Conservation (phyloP, 2,113 vertebrate genomes). For the Rhegmatorhina hoffmannsi region DNA sequence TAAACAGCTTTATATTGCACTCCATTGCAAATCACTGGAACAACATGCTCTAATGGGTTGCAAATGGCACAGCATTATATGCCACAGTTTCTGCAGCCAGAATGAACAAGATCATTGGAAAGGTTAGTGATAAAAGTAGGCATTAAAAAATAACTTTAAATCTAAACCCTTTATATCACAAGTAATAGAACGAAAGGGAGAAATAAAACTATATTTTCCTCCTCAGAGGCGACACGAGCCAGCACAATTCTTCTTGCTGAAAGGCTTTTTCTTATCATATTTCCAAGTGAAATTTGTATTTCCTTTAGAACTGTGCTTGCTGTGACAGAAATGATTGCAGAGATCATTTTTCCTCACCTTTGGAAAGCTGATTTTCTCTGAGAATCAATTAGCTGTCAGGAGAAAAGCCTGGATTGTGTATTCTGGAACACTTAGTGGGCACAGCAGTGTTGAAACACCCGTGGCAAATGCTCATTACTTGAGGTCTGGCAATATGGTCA, state of each 20-base stretch:
- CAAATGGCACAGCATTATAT: neutral
- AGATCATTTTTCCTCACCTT: constrained; percentile 51
- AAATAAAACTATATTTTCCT: neutral
- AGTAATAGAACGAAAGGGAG: neutral
- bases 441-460: constrained; percentile 9
- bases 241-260: neutral
- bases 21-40: neutral
- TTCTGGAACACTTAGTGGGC: constrained; percentile 4
- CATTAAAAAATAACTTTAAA: constrained; percentile 31
- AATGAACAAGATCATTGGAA: constrained; percentile 1
- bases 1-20: constrained; percentile 34
- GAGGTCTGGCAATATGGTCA: constrained; percentile 15
- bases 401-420: constrained; percentile 12
- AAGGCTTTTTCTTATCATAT: neutral
- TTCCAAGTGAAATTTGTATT: constrained; percentile 36
- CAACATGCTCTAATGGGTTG: neutral
- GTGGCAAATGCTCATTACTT: neutral
- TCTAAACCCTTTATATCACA: constrained; percentile 26
- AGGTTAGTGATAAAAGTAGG: neutral
- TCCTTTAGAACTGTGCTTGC: constrained; percentile 10
- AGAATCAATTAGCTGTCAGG: constrained; percentile 52
- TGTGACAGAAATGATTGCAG: constrained; percentile 33
- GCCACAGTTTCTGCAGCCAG: constrained; percentile 10
- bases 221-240: neutral
- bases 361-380: constrained; percentile 36